Base-by-base conservation (phyloP, 2,797 vertebrate genomes). In the Pogonophryne albipinna region DNA sequence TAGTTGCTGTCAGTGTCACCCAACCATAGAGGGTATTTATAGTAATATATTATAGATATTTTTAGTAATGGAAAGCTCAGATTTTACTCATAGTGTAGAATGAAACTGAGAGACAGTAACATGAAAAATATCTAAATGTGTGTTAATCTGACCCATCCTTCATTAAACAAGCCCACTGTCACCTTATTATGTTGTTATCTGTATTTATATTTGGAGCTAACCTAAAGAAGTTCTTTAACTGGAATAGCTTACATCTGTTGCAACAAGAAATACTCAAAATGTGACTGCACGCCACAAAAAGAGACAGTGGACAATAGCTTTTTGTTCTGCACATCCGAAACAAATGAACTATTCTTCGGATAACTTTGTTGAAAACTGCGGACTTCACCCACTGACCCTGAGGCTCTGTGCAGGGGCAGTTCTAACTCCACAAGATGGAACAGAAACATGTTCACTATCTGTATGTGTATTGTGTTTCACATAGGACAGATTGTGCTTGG, bases 331-430 rank as follows among this genome's bases (percentile, higher is more conserved):
- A 41, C 51, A 7, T 41, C 70, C 49, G 42, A 20, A 2, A 84
- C 64, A 84, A 79, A 71, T 27, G 8, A 42, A 17, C 59, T 59
- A 74, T 79, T 85, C 78, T 71, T 74, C 42, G 10, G 12, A 61
- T 68, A 6, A 41, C 38, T 57, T 17, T 46, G 47, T 49, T 15
- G 38, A 44, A 64, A 13, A 73, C 13, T 0, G 13, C 46, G 19
- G 47, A 62, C 51, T 45, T 66, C 41, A 7, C 34, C 47, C 49
- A 47, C 38, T 69, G 69, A 71, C 50, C 41, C 9, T 17, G 12
- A 47, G 45, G 44, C 11, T 15, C 13, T 44, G 12, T 17, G 44
- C 53, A 74, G 16, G 15, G 17, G 41, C 13, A 20, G 23, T 42
- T 9, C 7, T 47, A 13, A 44, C 44, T 49, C 49, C 34, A 14